Percentiles rank a stretch among this genome's conserved stretches.
Evolutionary conservation across 2,888 invertebrate genomes (phyloP).

Genomic region (Parthenolecanium corni): DNA sequence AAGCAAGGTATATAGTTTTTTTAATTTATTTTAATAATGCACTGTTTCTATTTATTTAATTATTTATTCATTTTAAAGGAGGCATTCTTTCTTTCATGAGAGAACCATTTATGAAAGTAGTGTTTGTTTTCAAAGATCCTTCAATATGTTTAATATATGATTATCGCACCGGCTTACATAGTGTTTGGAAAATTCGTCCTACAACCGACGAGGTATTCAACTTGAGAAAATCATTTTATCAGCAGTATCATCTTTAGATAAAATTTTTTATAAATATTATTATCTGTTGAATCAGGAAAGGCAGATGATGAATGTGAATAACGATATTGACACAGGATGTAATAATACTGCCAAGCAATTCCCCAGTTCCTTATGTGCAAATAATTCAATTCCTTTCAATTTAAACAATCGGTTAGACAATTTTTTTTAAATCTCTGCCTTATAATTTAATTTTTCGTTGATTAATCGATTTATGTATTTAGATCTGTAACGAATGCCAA

Average conservation of each 20-base stretch:
- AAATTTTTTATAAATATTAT: not conserved
- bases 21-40: not conserved
- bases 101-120: conserved; percentile 50
- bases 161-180: conserved; percentile 61
- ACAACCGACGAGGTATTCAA: conserved; percentile 52
- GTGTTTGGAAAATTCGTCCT: conserved; percentile 67
- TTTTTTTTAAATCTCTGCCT: not conserved
- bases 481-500: conserved; percentile 8
- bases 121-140: conserved; percentile 63
- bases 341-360: conserved; percentile 8
- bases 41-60: not conserved
- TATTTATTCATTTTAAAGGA: conserved; percentile 18
- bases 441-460: not conserved
- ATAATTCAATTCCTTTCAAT: conserved; percentile 16
- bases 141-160: conserved; percentile 75
- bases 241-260: too few relatives aligned
- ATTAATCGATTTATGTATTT: not conserved
- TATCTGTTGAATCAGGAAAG: conserved; percentile 34
- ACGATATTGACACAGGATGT: conserved; percentile 8
- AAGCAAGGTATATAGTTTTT: conserved; percentile 46
- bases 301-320: conserved; percentile 34
- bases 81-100: conserved; percentile 40
- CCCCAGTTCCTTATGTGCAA: not conserved
- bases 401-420: conserved; percentile 9
- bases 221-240: not conserved